phyloP scores from a whole-genome alignment of 2,888 invertebrate species.

The Drosophila monieri region DNA sequence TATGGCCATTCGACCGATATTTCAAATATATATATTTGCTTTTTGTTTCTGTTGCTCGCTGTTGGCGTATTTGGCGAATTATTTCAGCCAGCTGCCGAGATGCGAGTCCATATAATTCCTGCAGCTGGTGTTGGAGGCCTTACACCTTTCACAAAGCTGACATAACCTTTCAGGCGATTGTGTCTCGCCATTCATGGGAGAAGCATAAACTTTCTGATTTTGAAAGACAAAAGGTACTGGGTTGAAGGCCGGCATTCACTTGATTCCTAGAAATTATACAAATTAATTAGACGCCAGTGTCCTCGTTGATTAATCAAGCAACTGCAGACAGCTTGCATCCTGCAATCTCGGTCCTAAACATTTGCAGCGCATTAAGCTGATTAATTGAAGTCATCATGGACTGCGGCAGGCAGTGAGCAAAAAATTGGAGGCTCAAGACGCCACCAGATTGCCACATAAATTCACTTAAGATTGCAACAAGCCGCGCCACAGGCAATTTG shows the following conservation, averaged over 20 bases:
- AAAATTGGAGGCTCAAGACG: slow-evolving; percentile 34
- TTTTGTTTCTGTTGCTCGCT: slow-evolving; percentile 16
- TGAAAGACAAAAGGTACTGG: neutral
- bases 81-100: slow-evolving; percentile 47
- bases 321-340: slow-evolving; percentile 20
- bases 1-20: slow-evolving; percentile 71
- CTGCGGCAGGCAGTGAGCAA: slow-evolving; percentile 54
- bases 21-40: slow-evolving; percentile 55
- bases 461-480: slow-evolving; percentile 74
- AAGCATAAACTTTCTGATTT: slow-evolving; percentile 19
- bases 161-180: slow-evolving; percentile 28
- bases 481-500: slow-evolving; percentile 45
- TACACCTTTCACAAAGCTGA: slow-evolving; percentile 64
- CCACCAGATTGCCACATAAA: slow-evolving; percentile 70
- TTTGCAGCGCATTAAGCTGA: slow-evolving; percentile 60
- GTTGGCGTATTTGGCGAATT: slow-evolving; percentile 47
- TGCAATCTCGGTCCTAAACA: slow-evolving; percentile 60
- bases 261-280: slow-evolving; percentile 1
- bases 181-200: neutral
- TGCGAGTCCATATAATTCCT: slow-evolving; percentile 59
- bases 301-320: slow-evolving; percentile 23
- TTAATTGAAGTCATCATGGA: slow-evolving; percentile 74
- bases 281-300: slow-evolving; percentile 23
- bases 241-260: neutral
- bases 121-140: slow-evolving; percentile 49